Conservation (phyloP, 2,888 invertebrate genomes). For the Branchellion lobata region DNA sequence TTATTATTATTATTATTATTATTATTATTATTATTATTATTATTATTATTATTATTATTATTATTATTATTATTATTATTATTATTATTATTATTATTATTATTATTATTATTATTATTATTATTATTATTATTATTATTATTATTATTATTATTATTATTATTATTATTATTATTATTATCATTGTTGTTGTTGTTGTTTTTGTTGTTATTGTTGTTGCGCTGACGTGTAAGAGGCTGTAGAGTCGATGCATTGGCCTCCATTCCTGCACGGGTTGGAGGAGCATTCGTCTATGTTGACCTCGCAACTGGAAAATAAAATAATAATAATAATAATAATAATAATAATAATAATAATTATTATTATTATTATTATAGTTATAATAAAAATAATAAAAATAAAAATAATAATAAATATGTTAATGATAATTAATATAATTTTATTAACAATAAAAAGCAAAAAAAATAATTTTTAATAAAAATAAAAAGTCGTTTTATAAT, state of each 20-base stretch:
- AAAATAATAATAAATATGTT: neutral
- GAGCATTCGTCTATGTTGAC: constrained; percentile 50
- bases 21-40: too few relatives aligned
- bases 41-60: too few relatives aligned
- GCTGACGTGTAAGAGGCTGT: constrained; percentile 43
- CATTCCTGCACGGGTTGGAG: constrained; percentile 48
- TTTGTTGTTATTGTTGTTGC: too few relatives aligned
- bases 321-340: constrained; percentile 2
- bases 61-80: too few relatives aligned
- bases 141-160: too few relatives aligned
- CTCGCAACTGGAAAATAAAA: constrained; percentile 39
- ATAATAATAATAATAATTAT: constrained; percentile 1
- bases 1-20: too few relatives aligned
- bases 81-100: too few relatives aligned
- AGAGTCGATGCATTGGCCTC: constrained; percentile 49
- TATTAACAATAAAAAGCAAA: neutral
- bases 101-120: too few relatives aligned
- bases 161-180: too few relatives aligned
- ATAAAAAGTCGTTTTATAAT: neutral
- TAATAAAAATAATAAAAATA: neutral
- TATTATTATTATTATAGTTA: constrained; percentile 25
- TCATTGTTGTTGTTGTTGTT: too few relatives aligned
- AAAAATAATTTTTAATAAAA: neutral
- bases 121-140: too few relatives aligned
- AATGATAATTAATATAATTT: neutral